These are phyloP conservation scores for Aspidiotus destructor DNA, from an alignment of 2,888 invertebrate species.

Conservation along the genomic window DNA sequence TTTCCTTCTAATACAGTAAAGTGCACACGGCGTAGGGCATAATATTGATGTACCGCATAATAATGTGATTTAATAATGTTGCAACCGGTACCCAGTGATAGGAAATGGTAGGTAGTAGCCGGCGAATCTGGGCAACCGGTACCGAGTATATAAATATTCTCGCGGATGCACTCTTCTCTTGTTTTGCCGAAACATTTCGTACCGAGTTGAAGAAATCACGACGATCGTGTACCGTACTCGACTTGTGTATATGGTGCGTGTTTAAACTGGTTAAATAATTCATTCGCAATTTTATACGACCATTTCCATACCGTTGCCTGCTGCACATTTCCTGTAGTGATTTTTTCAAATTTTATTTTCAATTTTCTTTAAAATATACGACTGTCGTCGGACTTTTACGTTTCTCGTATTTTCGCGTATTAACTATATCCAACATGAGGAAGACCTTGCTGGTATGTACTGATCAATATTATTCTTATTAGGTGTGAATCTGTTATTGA, in stretches of 20 bases:
- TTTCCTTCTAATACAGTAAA: no score
- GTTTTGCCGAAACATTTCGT: neutral
- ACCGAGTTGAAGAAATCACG: neutral
- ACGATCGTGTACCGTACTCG: slow-evolving; percentile 4
- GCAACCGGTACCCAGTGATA: neutral
- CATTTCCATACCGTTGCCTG: neutral
- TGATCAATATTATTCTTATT: neutral
- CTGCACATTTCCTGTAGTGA: neutral
- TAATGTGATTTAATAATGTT: neutral
- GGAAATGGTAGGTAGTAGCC: neutral
- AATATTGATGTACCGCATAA: no score
- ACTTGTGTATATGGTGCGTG: neutral
- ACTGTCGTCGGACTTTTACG: no score
- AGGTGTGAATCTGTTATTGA: no score
- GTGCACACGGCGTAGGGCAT: no score
- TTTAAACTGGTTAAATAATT: slow-evolving; percentile 2
- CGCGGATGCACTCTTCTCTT: neutral
- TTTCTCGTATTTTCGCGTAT: no score
- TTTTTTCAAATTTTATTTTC: neutral
- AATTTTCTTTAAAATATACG: no score
- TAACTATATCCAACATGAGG: neutral
- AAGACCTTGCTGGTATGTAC: neutral
- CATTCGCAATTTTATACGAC: neutral
- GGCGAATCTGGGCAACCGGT: slow-evolving; percentile 2
- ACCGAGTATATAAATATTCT: neutral